A percentile compares a stretch with the other conserved stretches of the same genome.
Evolutionary conservation across 1,140 invertebrate species (phyloP).

Genomic region (Drosophila nannoptera): DNA sequence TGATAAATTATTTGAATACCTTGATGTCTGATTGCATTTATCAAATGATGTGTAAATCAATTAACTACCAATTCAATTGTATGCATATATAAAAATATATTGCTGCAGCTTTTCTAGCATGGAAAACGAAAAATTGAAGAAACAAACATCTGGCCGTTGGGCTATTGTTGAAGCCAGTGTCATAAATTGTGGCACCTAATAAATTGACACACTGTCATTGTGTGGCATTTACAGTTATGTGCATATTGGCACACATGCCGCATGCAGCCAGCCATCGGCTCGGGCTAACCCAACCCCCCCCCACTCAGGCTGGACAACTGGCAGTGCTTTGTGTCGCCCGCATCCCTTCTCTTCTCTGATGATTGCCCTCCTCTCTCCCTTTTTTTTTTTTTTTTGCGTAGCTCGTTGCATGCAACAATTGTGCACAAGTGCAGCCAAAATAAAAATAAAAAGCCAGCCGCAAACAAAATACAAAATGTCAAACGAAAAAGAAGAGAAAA

Average conservation of each 20-base stretch:
- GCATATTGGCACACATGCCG: constrained; percentile 20
- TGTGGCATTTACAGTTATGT: constrained; percentile 72
- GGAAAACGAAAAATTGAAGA: too few relatives aligned
- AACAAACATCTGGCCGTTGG: too few relatives aligned
- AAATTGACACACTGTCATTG: constrained; percentile 76
- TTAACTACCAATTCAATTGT: too few relatives aligned
- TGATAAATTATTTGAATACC: too few relatives aligned
- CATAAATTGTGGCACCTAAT: constrained; percentile 75
- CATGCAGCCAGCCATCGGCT: not conserved
- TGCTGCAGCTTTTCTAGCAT: too few relatives aligned
- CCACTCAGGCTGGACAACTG: constrained; percentile 6
- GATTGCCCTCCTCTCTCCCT: too few relatives aligned
- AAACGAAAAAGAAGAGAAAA: constrained; percentile 15
- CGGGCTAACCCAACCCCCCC: not conserved
- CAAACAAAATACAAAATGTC: constrained; percentile 38
- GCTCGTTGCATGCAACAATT: constrained; percentile 66
- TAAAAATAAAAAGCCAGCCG: constrained; percentile 4
- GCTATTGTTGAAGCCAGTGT: not conserved
- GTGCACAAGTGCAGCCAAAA: constrained; percentile 39
- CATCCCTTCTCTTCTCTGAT: not conserved
- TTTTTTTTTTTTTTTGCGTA: constrained; percentile 36
- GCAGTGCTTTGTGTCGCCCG: constrained; percentile 13
- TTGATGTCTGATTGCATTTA: too few relatives aligned
- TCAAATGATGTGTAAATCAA: too few relatives aligned
- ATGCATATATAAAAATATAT: too few relatives aligned